These are phyloP conservation scores for Gymnothorax reevesii DNA, from an alignment of 2,797 vertebrate species.

Conservation along the genomic window DNA sequence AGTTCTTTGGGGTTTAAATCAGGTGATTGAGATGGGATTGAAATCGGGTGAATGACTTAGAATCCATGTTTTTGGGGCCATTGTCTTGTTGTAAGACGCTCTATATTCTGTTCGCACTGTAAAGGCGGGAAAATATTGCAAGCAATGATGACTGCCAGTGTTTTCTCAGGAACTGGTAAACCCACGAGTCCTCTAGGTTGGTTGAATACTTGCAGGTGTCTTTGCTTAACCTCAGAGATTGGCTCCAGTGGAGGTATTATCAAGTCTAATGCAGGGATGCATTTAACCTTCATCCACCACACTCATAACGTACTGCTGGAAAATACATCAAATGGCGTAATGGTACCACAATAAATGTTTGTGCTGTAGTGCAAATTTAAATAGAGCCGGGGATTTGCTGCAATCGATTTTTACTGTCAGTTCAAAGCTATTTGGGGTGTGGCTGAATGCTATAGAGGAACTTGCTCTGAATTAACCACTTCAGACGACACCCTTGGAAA, in stretches of 20 bases:
- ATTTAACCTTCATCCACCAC: constrained; percentile 50
- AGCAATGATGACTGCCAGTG: too few species aligned
- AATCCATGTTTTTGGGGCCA: too few species aligned
- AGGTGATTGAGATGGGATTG: too few species aligned
- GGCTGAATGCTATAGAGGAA: constrained; percentile 53
- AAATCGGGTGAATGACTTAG: too few species aligned
- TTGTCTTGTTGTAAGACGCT: too few species aligned
- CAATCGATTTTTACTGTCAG: constrained; percentile 42
- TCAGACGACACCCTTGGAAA: constrained; percentile 57
- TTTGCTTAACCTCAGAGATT: background rate
- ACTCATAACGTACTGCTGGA: constrained; percentile 40
- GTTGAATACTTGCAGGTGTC: background rate
- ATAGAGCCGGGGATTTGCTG: constrained; percentile 8
- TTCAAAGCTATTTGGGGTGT: constrained; percentile 34
- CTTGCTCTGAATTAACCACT: background rate
- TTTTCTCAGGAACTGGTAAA: background rate
- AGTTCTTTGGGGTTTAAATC: too few species aligned
- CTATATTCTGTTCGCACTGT: too few species aligned
- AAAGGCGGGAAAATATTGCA: too few species aligned
- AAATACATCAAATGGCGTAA: constrained; percentile 34
- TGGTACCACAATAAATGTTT: background rate
- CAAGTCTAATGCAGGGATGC: constrained; percentile 50
- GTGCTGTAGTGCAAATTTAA: background rate
- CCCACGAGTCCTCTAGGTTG: background rate
- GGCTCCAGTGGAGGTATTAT: constrained; percentile 28